Conservation (phyloP, 2,113 vertebrate genomes). For the Dascyllus trimaculatus region DNA sequence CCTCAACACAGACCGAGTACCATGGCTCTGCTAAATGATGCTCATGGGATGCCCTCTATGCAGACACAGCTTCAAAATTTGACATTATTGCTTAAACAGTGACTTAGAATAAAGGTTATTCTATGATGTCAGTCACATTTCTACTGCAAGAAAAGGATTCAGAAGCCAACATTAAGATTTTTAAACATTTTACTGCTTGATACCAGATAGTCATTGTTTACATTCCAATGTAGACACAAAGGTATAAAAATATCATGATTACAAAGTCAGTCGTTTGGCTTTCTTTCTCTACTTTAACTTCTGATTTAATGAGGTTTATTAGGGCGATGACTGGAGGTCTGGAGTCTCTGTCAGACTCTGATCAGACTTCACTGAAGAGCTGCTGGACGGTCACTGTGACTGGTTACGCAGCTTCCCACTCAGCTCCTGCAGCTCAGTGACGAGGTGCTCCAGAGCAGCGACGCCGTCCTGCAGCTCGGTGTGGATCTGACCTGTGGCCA, state of each 20-base stretch:
- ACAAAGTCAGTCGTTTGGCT: slow-evolving; percentile 1
- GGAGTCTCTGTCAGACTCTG: background rate
- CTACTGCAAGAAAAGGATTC: background rate
- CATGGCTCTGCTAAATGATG: too few relatives aligned
- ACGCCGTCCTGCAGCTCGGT: slow-evolving; percentile 86
- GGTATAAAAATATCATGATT: slow-evolving; percentile 23
- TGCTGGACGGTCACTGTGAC: slow-evolving; percentile 63
- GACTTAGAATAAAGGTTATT: too few relatives aligned
- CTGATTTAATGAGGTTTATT: too few relatives aligned
- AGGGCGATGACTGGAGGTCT: too few relatives aligned
- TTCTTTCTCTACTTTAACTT: background rate
- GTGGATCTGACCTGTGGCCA: slow-evolving; percentile 84
- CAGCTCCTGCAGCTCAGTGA: slow-evolving; percentile 89
- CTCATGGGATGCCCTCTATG: too few relatives aligned
- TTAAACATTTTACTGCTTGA: slow-evolving; percentile 20
- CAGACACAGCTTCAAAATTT: too few relatives aligned
- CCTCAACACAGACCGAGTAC: too few relatives aligned
- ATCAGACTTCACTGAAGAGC: too few relatives aligned
- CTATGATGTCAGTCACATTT: background rate
- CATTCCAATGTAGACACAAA: slow-evolving; percentile 5
- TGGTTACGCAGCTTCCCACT: slow-evolving; percentile 86
- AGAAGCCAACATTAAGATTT: background rate
- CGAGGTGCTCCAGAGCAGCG: slow-evolving; percentile 84
- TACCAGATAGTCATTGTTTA: slow-evolving; percentile 11
- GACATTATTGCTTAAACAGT: too few relatives aligned